A percentile compares a stretch with the other conserved stretches of the same genome.
Conservation (phyloP, 2,888 invertebrate species). For the Augiades crinisus region DNA sequence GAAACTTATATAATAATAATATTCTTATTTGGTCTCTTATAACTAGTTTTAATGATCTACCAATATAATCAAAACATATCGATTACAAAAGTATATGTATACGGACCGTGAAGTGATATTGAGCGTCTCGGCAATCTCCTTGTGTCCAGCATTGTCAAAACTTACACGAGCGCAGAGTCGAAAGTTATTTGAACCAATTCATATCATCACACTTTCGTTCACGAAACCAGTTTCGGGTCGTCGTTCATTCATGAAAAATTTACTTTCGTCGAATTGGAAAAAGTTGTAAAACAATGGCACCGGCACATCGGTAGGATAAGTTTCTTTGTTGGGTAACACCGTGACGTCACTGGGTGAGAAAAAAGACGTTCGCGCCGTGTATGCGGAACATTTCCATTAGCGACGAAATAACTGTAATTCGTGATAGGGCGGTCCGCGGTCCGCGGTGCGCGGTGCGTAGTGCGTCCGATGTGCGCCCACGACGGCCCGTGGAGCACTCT, state of each 20-base stretch:
- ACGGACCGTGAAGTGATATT: slow-evolving; percentile 71
- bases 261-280: slow-evolving; percentile 59
- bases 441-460: slow-evolving; percentile 43
- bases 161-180: slow-evolving; percentile 42
- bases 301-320: slow-evolving; percentile 49
- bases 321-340: slow-evolving; percentile 43
- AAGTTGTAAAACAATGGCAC: slow-evolving; percentile 51
- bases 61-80: neutral
- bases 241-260: slow-evolving; percentile 62
- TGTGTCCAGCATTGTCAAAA: slow-evolving; percentile 67
- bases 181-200: slow-evolving; percentile 60
- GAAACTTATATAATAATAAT: too few species aligned
- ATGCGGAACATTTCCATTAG: slow-evolving; percentile 77
- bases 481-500: slow-evolving; percentile 47
- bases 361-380: slow-evolving; percentile 61
- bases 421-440: slow-evolving; percentile 61
- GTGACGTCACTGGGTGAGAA: slow-evolving; percentile 39
- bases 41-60: neutral
- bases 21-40: neutral
- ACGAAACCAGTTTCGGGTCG: slow-evolving; percentile 60
- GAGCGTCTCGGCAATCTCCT: slow-evolving; percentile 70
- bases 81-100: slow-evolving; percentile 28
- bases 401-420: slow-evolving; percentile 78
- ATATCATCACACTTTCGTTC: slow-evolving; percentile 71
- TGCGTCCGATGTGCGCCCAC: slow-evolving; percentile 50